Evolutionary conservation across 1,140 invertebrate species (phyloP).

Genomic region (Paraescarpia echinospica): DNA sequence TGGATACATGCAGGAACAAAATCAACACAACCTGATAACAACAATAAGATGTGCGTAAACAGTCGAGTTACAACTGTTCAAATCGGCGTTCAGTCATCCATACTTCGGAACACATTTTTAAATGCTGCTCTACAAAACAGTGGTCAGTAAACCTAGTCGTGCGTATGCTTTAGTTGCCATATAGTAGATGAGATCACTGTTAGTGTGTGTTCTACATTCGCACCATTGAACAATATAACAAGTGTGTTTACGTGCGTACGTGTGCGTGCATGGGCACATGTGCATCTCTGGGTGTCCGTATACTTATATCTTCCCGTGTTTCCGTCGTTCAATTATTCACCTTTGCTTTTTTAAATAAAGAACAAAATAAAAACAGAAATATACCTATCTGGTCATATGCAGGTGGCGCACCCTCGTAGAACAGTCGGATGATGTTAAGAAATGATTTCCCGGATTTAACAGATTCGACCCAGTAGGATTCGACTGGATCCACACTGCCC

Average conservation of each 20-base stretch:
- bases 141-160: too few relatives aligned
- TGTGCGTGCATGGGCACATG: background rate
- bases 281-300: background rate
- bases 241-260: background rate
- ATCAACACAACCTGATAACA: slow-evolving; percentile 7
- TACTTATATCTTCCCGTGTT: background rate
- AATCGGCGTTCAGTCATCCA: too few relatives aligned
- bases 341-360: too few relatives aligned
- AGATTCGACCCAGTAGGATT: background rate
- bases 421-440: slow-evolving; percentile 18
- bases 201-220: background rate
- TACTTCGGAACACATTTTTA: too few relatives aligned
- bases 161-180: background rate
- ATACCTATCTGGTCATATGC: slow-evolving; percentile 7
- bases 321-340: background rate
- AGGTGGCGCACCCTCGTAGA: slow-evolving; percentile 11
- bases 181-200: background rate
- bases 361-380: background rate
- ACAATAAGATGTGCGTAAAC: too few relatives aligned
- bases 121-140: too few relatives aligned
- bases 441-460: background rate
- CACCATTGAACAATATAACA: background rate
- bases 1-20: slow-evolving; percentile 13
- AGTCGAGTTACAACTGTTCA: too few relatives aligned
- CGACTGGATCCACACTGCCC: slow-evolving; percentile 6